These are phyloP conservation scores for Montipora capitata DNA, from an alignment of 92 coral and sea anemone genomes.

Conservation along the genomic window DNA sequence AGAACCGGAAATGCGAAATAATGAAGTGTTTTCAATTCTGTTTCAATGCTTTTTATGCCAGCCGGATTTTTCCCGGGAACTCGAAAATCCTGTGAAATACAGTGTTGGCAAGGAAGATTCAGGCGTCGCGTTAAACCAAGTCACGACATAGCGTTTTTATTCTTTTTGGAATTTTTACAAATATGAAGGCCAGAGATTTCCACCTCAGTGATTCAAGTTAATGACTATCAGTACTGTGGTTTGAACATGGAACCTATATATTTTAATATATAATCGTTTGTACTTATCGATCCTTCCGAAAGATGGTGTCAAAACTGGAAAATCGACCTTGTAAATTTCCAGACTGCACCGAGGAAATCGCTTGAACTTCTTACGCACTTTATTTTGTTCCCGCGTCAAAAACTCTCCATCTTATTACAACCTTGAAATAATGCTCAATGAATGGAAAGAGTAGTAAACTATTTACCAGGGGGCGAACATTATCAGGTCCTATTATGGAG, in stretches of 20 bases:
- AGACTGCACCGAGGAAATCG: neutral
- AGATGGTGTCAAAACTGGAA: neutral
- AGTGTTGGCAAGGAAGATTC: neutral
- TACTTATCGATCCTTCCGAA: neutral
- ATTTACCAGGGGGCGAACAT: neutral
- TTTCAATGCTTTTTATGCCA: neutral
- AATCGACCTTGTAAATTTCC: neutral
- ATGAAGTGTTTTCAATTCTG: neutral
- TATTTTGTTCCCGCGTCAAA: neutral
- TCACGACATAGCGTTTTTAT: conserved; percentile 13
- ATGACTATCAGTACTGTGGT: conserved; percentile 11
- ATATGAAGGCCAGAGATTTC: conserved; percentile 9
- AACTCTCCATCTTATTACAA: neutral
- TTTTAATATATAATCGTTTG: neutral
- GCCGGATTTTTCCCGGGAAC: conserved; percentile 38
- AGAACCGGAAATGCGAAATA: conserved; percentile 46
- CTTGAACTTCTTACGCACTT: neutral
- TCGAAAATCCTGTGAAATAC: conserved; percentile 9
- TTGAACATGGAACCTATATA: conserved; percentile 11
- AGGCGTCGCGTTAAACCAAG: conserved; percentile 1
- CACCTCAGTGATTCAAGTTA: conserved; percentile 43
- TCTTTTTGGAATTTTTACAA: neutral
- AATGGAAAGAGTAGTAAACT: conserved; percentile 36
- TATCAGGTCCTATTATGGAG: neutral
- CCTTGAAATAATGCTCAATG: conserved; percentile 21